Conservation (phyloP, 2,888 invertebrate genomes). For the Pantelozetes paolii region DNA sequence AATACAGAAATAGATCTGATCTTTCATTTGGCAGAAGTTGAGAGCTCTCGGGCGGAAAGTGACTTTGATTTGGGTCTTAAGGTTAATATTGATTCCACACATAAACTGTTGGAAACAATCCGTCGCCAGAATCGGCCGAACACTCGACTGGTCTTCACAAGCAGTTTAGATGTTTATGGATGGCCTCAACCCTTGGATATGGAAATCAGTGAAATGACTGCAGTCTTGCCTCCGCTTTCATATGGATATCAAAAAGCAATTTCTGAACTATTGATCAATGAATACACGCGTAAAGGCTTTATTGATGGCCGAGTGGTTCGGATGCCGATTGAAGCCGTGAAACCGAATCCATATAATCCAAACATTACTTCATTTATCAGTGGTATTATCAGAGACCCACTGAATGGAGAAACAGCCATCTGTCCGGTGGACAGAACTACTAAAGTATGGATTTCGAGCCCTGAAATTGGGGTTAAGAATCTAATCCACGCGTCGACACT, state of each 20-base stretch:
- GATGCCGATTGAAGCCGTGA: not conserved
- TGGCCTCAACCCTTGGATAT: not conserved
- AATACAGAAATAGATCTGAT: not conserved
- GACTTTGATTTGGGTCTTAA: not conserved
- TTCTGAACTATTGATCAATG: constrained; percentile 2
- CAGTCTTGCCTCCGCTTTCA: not conserved
- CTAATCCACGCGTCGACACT: constrained; percentile 8
- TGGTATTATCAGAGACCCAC: constrained; percentile 9
- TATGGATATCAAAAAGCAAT: constrained; percentile 23
- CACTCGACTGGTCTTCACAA: not conserved
- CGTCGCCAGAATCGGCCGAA: not conserved
- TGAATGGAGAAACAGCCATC: not conserved
- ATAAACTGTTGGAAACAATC: not conserved
- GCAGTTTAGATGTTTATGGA: not conserved
- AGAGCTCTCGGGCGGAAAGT: not conserved
- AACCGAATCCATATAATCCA: not conserved
- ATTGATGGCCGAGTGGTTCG: constrained; percentile 15
- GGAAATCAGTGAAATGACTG: not conserved
- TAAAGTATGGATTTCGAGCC: not conserved
- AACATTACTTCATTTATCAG: constrained; percentile 6
- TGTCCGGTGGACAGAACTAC: not conserved
- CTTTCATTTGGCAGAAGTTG: constrained; percentile 28
- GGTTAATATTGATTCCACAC: not conserved
- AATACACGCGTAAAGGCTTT: constrained; percentile 17
- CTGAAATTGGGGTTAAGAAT: not conserved